phyloP scores from a whole-genome alignment of 2,797 vertebrate genomes.

The Eulemur coronatus region DNA sequence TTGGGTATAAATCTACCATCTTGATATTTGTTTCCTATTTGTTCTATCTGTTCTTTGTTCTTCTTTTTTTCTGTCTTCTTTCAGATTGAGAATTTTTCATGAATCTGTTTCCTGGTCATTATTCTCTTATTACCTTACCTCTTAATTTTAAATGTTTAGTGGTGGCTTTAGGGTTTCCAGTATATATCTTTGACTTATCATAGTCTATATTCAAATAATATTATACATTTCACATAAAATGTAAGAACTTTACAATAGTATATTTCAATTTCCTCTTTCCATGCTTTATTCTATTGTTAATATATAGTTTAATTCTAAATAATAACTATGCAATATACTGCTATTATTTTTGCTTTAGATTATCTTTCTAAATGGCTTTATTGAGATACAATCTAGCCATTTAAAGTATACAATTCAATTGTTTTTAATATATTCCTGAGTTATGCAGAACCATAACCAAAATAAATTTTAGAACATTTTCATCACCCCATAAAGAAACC shows the following conservation, averaged over 20 bases:
- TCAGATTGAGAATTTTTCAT: neutral
- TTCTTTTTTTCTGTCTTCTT: neutral
- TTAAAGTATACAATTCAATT: neutral
- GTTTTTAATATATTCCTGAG: slow-evolving; percentile 10
- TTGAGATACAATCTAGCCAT: neutral
- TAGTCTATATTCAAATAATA: neutral
- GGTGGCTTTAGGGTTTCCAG: neutral
- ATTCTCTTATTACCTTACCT: neutral
- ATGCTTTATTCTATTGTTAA: neutral
- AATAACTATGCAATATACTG: neutral
- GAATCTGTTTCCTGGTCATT: neutral
- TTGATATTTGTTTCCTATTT: neutral
- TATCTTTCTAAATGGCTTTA: neutral
- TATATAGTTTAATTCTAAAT: neutral
- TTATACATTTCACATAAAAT: neutral
- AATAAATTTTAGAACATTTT: neutral
- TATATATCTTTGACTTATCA: neutral
- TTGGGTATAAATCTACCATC: neutral
- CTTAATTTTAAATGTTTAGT: neutral
- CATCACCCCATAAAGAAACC: neutral
- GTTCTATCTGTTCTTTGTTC: neutral
- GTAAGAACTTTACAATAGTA: neutral
- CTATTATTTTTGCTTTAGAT: neutral
- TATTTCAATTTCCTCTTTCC: neutral
- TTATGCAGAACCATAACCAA: neutral